A percentile compares a stretch with the other conserved stretches of the same genome.
These are phyloP conservation scores for Masticophis lateralis DNA, from an alignment of 2,797 vertebrate species.

Conservation along the genomic window DNA sequence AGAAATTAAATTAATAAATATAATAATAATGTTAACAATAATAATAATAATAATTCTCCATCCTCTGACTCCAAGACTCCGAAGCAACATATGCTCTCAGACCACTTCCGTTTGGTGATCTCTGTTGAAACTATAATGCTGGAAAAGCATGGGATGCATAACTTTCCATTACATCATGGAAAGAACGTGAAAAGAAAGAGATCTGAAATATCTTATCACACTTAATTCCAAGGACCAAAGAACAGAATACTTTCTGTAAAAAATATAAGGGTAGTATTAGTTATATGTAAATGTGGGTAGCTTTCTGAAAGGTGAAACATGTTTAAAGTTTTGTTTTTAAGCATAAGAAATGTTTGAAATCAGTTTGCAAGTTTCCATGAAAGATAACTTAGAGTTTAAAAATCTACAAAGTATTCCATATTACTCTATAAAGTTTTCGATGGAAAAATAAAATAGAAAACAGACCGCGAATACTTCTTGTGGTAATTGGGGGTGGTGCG, in stretches of 20 bases:
- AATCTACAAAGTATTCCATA: not conserved
- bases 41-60: not conserved
- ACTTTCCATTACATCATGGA: not conserved
- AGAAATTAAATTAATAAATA: no score
- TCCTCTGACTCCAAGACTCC: not conserved
- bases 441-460: not conserved
- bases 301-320: not conserved
- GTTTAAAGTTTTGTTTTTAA: not conserved
- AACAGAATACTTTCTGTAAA: not conserved
- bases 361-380: not conserved
- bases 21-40: no score
- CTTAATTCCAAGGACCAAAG: not conserved
- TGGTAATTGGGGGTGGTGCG: not conserved
- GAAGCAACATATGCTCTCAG: not conserved
- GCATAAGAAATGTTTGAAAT: constrained; percentile 2
- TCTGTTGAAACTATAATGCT: not conserved
- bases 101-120: not conserved
- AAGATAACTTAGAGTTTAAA: not conserved
- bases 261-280: not conserved
- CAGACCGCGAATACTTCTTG: not conserved
- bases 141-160: not conserved
- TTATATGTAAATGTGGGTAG: not conserved
- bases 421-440: not conserved
- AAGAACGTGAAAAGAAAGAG: not conserved
- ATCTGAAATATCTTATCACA: not conserved